These are phyloP conservation scores for Acropora tenuis DNA, from an alignment of 64 coral and sea anemone species.

Conservation along the genomic window DNA sequence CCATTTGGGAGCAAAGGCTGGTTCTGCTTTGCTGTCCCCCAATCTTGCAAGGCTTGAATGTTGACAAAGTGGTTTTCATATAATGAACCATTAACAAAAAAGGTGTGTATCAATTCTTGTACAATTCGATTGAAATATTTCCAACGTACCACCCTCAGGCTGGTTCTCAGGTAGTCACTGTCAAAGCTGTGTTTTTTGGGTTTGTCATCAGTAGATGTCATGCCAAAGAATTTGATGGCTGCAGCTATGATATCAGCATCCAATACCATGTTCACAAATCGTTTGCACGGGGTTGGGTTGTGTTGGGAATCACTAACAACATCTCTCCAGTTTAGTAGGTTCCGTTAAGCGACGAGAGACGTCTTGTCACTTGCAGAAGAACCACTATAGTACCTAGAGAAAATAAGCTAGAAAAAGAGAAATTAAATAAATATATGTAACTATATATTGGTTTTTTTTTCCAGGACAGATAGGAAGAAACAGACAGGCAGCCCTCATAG, in stretches of 20 bases:
- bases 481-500: too few species aligned
- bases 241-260: conserved; percentile 52
- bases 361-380: conserved; percentile 36
- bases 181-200: conserved; percentile 37
- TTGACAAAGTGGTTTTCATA: conserved; percentile 51
- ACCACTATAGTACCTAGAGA: conserved; percentile 19
- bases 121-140: conserved; percentile 1
- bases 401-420: conserved; percentile 5
- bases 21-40: not conserved
- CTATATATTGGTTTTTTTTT: too few species aligned
- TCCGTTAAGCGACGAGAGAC: not conserved
- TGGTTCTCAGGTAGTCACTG: not conserved
- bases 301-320: not conserved
- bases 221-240: conserved; percentile 8
- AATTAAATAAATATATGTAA: not conserved
- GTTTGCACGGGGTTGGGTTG: not conserved
- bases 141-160: not conserved
- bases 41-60: conserved; percentile 32
- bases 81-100: conserved; percentile 31
- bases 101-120: conserved; percentile 38
- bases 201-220: not conserved
- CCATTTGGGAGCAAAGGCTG: conserved; percentile 58
- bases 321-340: not conserved
- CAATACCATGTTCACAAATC: not conserved
- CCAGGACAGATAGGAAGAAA: too few species aligned